Evolutionary conservation across 1,140 invertebrate genomes (phyloP), one percentile per base, ranked within the genome.

Genomic region (Papilio machaon): DNA sequence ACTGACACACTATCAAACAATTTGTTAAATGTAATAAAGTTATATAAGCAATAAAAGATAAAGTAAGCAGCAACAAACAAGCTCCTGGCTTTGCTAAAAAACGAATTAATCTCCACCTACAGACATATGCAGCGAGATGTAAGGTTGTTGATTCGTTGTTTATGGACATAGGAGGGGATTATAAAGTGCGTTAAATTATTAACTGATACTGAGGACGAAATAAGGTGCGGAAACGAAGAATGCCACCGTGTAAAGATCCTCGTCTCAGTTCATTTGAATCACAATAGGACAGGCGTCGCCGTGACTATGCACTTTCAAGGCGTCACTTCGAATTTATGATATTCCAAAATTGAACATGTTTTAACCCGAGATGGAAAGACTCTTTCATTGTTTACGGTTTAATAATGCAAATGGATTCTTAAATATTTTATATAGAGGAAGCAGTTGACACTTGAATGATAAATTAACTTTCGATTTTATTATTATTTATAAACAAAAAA

Each of bases 271-370:
- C 83, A 92, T 93, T 91, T 91, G 88, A 91, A 92, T 93, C 85
- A 93, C 90, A 92, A 92, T 93, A 84, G 82, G 81, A 84, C 80
- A 86, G 91, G 91, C 90, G 90, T 91, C 92, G 84, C 87, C 85
- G 83, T 94, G 92, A 94, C 91, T 73, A 83, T 73, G 87, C 92
- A 82, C 79, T 85, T 87, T 88, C 86, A 73, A 84, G 80, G 83
- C 87, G 83, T 87, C 88, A 87, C 82, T 82, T 85, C 82, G 82
- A 82, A 84, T 83, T 89, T 86, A 86, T 88, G 84, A 86, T 87
- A 80, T 85, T 83, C 80, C 82, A 82, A 85, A 85, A 86, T 88
- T 81, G 85, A 88, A 89, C 86, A 82, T 75, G 70, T 60, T 64
- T 46, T 23, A 67, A 64, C 19, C 17, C 8, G 54, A 75, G 73